phyloP scores from a whole-genome alignment of 2,113 vertebrate genomes.

The Chloroceryle aenea region DNA sequence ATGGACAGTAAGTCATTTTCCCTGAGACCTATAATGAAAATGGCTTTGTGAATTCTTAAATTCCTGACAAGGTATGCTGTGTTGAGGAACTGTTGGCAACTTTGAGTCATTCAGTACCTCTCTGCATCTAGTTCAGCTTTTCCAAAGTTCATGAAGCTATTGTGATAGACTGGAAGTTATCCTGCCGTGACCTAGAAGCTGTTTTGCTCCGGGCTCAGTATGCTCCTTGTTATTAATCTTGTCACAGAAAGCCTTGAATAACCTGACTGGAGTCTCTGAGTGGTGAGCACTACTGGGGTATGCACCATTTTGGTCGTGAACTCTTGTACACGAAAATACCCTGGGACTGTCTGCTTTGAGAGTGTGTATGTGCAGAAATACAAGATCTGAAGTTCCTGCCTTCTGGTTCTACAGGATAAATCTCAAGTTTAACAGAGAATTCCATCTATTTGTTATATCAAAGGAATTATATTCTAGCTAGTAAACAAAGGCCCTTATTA shows the following conservation, averaged over 20 bases:
- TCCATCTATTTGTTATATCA: background rate
- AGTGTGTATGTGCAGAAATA: background rate
- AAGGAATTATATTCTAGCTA: background rate
- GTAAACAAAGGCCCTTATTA: background rate
- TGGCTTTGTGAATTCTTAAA: background rate
- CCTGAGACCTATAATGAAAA: background rate
- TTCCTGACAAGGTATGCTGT: background rate
- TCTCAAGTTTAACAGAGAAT: background rate
- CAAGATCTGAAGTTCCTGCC: background rate
- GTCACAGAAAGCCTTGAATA: slow-evolving; percentile 21
- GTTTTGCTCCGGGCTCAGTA: slow-evolving; percentile 35
- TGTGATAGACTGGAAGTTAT: slow-evolving; percentile 35
- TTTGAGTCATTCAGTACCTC: background rate
- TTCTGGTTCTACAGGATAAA: background rate
- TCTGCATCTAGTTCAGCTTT: background rate
- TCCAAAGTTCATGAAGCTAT: background rate
- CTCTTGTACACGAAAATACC: background rate
- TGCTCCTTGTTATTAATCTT: slow-evolving; percentile 53
- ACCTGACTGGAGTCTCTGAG: slow-evolving; percentile 11
- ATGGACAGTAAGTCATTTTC: background rate
- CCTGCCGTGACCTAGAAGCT: background rate
- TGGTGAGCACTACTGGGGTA: background rate
- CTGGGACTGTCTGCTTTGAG: background rate
- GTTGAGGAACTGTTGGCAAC: background rate
- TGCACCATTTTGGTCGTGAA: slow-evolving; percentile 47